Percentiles rank a stretch among this genome's conserved stretches.
phyloP scores from a whole-genome alignment of 1,140 invertebrate species.

The Stegodyphus mimosarum region DNA sequence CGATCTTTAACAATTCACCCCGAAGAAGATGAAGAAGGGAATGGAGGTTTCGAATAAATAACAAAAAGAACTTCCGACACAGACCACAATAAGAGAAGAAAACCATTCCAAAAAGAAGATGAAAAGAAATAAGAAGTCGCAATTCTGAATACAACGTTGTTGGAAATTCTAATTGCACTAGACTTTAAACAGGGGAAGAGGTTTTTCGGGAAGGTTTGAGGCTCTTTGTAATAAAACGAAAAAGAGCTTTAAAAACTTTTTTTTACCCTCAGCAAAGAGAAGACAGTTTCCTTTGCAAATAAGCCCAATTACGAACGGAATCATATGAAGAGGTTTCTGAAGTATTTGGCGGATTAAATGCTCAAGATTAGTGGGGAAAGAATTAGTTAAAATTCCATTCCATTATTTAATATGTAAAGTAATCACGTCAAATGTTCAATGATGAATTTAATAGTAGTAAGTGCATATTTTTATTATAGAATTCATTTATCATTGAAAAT shows the following conservation, averaged over 20 bases:
- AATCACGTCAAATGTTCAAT: too few species aligned
- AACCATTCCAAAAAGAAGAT: not conserved
- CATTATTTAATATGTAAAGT: too few species aligned
- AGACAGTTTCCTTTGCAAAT: too few species aligned
- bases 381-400: too few species aligned
- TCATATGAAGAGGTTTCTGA: too few species aligned
- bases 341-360: too few species aligned
- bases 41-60: not conserved
- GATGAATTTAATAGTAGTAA: too few species aligned
- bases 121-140: not conserved
- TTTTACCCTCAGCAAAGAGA: too few species aligned
- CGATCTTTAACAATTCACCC: conserved; percentile 4
- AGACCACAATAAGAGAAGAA: not conserved
- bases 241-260: not conserved
- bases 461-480: too few species aligned
- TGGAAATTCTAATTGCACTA: conserved; percentile 12
- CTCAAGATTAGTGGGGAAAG: too few species aligned
- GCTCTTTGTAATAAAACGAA: not conserved
- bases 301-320: too few species aligned
- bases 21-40: not conserved
- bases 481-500: too few species aligned
- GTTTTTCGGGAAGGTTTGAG: not conserved
- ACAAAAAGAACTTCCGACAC: not conserved
- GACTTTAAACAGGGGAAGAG: not conserved
- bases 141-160: not conserved